These are phyloP conservation scores for Patiria pectinifera DNA, from an alignment of 53 echinoderm and acorn worm genomes.

Conservation along the genomic window DNA sequence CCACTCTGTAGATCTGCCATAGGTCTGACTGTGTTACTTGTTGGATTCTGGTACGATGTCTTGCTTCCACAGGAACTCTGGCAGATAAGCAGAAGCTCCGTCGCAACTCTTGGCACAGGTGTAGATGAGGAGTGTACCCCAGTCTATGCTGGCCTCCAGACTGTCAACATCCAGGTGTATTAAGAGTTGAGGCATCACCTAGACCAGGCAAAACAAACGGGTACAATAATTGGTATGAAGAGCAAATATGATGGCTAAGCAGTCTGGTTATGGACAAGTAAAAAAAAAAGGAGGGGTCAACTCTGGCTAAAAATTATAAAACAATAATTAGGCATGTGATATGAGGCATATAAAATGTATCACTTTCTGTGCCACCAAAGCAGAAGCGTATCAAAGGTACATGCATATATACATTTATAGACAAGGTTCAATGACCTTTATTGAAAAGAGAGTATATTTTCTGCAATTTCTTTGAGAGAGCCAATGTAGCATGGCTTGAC, in stretches of 20 bases:
- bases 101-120: constrained; percentile 87
- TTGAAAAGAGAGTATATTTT: too few species aligned
- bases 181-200: constrained; percentile 93
- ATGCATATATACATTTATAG: too few species aligned
- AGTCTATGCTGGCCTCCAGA: constrained; percentile 86
- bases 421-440: too few species aligned
- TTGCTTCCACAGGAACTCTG: constrained; percentile 94
- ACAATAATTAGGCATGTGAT: not conserved
- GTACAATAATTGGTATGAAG: not conserved
- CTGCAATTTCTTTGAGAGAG: too few species aligned
- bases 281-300: too few species aligned
- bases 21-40: not conserved
- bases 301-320: too few species aligned
- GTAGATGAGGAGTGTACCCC: constrained; percentile 92
- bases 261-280: not conserved
- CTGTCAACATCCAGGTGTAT: constrained; percentile 83
- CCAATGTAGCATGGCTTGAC: too few species aligned
- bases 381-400: too few species aligned
- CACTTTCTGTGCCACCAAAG: too few species aligned
- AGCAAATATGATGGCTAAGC: not conserved
- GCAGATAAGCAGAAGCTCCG: constrained; percentile 74
- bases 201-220: not conserved
- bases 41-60: constrained; percentile 37
- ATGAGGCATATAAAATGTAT: too few species aligned
- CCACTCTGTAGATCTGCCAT: not conserved